Base-by-base conservation (phyloP, 2,113 vertebrate genomes). In the Puntigrus tetrazona region DNA sequence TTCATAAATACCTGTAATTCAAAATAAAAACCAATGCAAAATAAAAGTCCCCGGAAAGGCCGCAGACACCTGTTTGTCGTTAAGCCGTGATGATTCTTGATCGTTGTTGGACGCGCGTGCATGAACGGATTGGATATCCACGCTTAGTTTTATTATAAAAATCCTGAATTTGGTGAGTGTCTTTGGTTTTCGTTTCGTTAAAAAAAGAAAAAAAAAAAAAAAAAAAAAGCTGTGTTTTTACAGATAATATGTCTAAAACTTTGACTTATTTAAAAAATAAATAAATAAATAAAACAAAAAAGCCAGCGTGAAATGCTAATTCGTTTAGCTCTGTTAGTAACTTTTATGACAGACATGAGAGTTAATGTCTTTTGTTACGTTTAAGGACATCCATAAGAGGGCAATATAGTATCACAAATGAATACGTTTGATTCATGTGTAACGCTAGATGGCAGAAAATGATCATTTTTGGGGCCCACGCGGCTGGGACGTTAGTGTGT, bases 381-480 rank as follows among this genome's bases (percentile, higher is more conserved):
- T n/a, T 16, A 57, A 78, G 10, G 59, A 59, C 20, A 2, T 65
- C 85, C 92, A 82, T 63, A 67, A 86, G 92, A 59, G 88, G 91
- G 92, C 92, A 88, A 90, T 69, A 57, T 89, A 83, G 82, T 5
- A 84, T 88, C 36, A 88, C 8, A 86, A 88, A 91, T 89, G 18
- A 0, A 5, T 36, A 31, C 38, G 7, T 14, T 55, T 81, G 43
- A 69, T 52, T 25, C 27, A 27, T 61, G 34, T 36, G 61, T 76
- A 84, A 85, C 88, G 79, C 87, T 86, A 91, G 91, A 88, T 91
- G 92, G 86, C 87, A 90, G 84, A 52, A 85, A 88, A 85, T 84
- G 78, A 63, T 84, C 85, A 59, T 50, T 50, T 75, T 75, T 43
- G 73, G n/a, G n/a, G n/a, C n/a, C n/a, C n/a, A n/a, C n/a, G n/a